Conservation (phyloP, 2,797 vertebrate genomes). For the Mus minutoides region DNA sequence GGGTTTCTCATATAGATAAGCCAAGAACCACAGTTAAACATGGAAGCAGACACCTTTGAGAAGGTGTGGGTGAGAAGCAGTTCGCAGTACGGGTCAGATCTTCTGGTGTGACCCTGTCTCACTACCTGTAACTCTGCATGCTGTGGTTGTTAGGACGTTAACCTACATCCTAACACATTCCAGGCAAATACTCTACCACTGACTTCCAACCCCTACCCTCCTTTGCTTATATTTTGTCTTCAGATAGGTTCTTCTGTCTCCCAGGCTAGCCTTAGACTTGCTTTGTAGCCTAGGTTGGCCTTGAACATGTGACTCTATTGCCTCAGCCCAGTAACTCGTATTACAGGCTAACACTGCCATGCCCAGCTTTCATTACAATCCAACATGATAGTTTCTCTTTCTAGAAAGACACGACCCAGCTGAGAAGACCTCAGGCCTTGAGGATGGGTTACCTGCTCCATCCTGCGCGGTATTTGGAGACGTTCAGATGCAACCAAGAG, state of each 20-base stretch:
- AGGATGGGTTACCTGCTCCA: slow-evolving; percentile 48
- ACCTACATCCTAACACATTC: neutral
- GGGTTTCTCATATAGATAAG: neutral
- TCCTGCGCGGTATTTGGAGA: slow-evolving; percentile 78
- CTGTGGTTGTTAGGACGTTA: neutral
- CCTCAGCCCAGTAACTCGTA: neutral
- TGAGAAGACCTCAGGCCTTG: slow-evolving; percentile 52
- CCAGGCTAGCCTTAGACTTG: neutral
- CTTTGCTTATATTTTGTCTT: neutral
- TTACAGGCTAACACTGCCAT: neutral
- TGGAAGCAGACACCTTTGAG: neutral
- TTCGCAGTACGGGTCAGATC: rapidly evolving
- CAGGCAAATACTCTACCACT: neutral
- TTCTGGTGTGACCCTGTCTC: rapidly evolving
- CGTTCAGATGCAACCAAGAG: slow-evolving; percentile 72
- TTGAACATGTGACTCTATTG: neutral
- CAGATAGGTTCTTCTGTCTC: neutral
- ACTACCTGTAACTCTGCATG: neutral
- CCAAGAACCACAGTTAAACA: neutral
- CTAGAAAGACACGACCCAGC: slow-evolving; percentile 34
- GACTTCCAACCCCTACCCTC: neutral
- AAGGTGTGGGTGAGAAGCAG: too few relatives aligned
- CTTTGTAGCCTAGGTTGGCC: neutral
- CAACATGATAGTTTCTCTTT: slow-evolving; percentile 20
- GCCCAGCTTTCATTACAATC: neutral